A percentile compares a stretch with the other conserved stretches of the same genome.
phyloP scores from a whole-genome alignment of 1,140 invertebrate genomes.

The Zaprionus capensis region DNA sequence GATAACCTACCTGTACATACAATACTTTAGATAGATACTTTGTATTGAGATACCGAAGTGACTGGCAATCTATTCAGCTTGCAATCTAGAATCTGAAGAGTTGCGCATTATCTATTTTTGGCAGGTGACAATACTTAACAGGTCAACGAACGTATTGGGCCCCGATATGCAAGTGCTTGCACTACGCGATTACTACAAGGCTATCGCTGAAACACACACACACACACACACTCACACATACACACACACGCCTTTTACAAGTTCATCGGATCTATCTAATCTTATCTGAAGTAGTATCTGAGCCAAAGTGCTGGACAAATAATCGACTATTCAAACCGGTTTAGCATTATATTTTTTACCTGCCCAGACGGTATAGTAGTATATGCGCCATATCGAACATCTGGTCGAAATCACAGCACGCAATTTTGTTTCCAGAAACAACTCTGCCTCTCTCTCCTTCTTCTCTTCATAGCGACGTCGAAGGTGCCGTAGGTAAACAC shows the following conservation, averaged over 20 bases:
- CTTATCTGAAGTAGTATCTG: not conserved
- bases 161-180: not conserved
- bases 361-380: not conserved
- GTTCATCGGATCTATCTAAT: not conserved
- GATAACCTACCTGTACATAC: not conserved
- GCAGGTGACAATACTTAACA: not conserved
- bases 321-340: not conserved
- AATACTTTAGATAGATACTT: not conserved
- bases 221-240: not conserved
- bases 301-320: not conserved
- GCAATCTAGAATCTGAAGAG: not conserved
- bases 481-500: constrained; percentile 30
- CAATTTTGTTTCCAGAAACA: constrained; percentile 13
- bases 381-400: constrained; percentile 39
- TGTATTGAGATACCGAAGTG: not conserved
- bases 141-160: not conserved
- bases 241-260: not conserved
- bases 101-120: constrained; percentile 1
- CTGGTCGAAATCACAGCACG: constrained; percentile 57
- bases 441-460: constrained; percentile 10
- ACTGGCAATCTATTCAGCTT: not conserved
- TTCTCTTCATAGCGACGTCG: constrained; percentile 1
- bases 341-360: not conserved
- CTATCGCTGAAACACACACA: not conserved
- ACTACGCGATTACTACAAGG: not conserved